Conservation (phyloP, 2,888 invertebrate genomes). For the Lumbricus terrestris region DNA sequence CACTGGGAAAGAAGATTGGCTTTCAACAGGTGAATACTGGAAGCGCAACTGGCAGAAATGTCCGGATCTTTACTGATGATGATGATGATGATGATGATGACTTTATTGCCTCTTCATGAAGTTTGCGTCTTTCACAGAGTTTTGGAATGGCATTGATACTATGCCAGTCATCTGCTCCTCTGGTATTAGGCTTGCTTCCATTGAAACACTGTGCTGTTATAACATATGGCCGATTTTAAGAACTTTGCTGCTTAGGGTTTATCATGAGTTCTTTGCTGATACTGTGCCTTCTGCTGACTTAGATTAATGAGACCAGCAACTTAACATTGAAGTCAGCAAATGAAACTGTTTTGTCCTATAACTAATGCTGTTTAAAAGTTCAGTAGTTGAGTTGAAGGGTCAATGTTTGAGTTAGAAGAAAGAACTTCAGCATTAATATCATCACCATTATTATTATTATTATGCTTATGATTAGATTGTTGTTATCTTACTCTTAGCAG, state of each 20-base stretch:
- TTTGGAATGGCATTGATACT: not conserved
- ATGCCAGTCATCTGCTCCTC: no score
- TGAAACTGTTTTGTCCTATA: no score
- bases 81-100: conserved; percentile 64
- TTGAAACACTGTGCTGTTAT: not conserved
- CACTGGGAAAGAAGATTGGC: conserved; percentile 83
- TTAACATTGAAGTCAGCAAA: not conserved
- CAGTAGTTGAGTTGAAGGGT: not conserved
- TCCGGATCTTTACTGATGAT: conserved; percentile 70
- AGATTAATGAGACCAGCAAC: not conserved
- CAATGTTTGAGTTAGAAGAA: not conserved
- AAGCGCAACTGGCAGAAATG: conserved; percentile 74
- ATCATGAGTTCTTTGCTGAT: not conserved
- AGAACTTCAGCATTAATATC: not conserved
- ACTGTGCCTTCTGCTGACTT: not conserved
- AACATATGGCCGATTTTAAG: not conserved
- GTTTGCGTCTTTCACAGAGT: not conserved
- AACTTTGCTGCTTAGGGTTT: not conserved
- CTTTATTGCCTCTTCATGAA: not conserved
- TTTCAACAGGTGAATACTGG: conserved; percentile 83
- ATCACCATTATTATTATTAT: not conserved
- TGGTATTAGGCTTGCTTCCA: not conserved
- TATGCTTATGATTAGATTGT: not conserved
- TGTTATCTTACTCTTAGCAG: no score
- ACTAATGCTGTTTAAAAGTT: not conserved